Conservation (phyloP, 2,113 vertebrate genomes). For the Gracilinanus agilis region DNA sequence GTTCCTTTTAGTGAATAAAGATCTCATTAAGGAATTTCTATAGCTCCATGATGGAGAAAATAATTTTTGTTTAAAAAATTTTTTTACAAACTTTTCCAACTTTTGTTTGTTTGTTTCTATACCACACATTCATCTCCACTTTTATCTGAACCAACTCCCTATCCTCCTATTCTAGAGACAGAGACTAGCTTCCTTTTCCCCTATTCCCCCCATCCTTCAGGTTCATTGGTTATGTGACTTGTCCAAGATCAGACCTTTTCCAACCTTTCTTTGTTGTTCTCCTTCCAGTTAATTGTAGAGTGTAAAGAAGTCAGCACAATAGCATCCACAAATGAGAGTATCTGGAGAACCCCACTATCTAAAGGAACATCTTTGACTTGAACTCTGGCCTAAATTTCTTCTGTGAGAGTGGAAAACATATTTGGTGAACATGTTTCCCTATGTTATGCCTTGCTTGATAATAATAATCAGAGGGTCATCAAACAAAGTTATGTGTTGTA, state of each 20-base stretch:
- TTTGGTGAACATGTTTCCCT: neutral
- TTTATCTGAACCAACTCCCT: neutral
- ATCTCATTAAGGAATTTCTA: neutral
- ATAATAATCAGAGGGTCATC: neutral
- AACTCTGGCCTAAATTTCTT: neutral
- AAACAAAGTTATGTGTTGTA: neutral
- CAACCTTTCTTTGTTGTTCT: neutral
- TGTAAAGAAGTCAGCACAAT: neutral
- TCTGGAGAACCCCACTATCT: neutral
- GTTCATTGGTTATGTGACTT: neutral
- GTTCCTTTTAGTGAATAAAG: neutral
- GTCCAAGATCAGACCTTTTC: neutral
- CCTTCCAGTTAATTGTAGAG: neutral
- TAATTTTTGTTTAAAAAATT: neutral
- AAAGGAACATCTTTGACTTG: neutral
- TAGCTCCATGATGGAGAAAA: neutral
- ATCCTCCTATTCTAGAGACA: neutral
- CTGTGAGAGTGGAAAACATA: neutral
- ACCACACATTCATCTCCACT: neutral
- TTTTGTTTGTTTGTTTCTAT: neutral
- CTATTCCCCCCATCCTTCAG: neutral
- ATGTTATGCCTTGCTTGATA: neutral
- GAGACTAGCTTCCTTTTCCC: neutral
- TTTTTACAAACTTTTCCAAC: neutral
- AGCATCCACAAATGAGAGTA: neutral